Percentiles rank a stretch among this genome's conserved stretches.
phyloP scores from a whole-genome alignment of 2,888 invertebrate genomes.

The Folsomia manolachei region DNA sequence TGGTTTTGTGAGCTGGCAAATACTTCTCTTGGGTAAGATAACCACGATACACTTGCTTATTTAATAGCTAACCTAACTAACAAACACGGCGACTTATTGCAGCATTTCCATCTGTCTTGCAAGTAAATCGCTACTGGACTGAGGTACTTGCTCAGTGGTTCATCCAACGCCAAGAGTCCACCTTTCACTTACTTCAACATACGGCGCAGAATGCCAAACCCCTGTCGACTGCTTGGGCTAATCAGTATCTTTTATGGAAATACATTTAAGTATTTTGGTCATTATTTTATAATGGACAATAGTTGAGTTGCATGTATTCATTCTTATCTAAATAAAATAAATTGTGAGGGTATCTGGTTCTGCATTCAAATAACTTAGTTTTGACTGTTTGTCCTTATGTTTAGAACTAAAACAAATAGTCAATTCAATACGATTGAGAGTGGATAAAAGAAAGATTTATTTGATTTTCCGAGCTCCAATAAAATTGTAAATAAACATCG shows the following conservation, averaged over 20 bases:
- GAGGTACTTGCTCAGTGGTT: conserved; percentile 39
- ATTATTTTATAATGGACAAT: neutral
- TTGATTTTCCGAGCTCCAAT: too few relatives aligned
- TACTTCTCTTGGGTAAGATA: conserved; percentile 18
- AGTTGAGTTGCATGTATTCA: too few relatives aligned
- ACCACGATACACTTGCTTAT: conserved; percentile 14
- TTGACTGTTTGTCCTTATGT: too few relatives aligned
- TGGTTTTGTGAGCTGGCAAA: conserved; percentile 27
- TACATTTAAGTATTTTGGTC: conserved; percentile 24
- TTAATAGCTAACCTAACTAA: too few relatives aligned
- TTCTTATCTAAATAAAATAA: too few relatives aligned
- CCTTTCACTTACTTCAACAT: conserved; percentile 33
- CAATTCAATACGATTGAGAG: too few relatives aligned
- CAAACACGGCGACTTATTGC: neutral
- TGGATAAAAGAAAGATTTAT: too few relatives aligned
- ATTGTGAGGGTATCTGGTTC: too few relatives aligned
- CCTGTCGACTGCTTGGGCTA: conserved; percentile 42
- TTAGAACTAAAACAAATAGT: too few relatives aligned
- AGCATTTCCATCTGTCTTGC: conserved; percentile 33
- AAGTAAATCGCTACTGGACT: conserved; percentile 27
- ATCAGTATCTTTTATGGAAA: conserved; percentile 44
- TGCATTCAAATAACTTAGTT: too few relatives aligned
- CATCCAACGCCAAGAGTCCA: conserved; percentile 37
- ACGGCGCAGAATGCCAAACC: conserved; percentile 35
- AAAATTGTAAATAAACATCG: too few relatives aligned